phyloP scores from a whole-genome alignment of 2,797 vertebrate genomes.

The Syncerus caffer region DNA sequence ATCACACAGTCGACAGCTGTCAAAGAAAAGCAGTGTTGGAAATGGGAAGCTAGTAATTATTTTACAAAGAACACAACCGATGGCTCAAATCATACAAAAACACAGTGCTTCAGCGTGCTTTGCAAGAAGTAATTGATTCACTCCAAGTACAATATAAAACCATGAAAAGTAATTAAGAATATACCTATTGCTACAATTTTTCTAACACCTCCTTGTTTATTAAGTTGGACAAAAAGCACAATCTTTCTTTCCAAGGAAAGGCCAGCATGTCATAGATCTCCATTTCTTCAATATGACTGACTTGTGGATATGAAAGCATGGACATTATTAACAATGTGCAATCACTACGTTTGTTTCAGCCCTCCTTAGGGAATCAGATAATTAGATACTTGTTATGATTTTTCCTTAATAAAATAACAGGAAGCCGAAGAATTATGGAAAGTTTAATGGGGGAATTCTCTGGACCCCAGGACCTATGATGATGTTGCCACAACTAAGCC shows the following conservation, averaged over 20 bases:
- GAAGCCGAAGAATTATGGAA: not conserved
- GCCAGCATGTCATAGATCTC: not conserved
- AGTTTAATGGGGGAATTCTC: not conserved
- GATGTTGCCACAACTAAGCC: not conserved
- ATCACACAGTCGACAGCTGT: not conserved
- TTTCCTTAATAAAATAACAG: conserved; percentile 1
- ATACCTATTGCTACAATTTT: not conserved
- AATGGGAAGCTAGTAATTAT: not conserved
- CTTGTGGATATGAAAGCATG: not conserved
- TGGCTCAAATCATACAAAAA: not conserved
- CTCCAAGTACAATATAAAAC: not conserved
- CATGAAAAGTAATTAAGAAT: not conserved
- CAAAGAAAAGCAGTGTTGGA: not conserved
- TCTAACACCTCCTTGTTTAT: not conserved
- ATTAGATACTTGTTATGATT: not conserved
- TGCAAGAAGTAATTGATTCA: not conserved
- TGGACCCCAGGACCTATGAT: not conserved
- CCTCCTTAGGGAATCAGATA: not conserved
- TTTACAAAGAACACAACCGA: not conserved
- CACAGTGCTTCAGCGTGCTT: not conserved
- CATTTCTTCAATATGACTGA: not conserved
- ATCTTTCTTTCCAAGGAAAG: not conserved
- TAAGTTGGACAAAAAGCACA: not conserved
- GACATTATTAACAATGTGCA: not conserved
- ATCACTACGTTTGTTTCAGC: not conserved